phyloP scores from a whole-genome alignment of 2,113 vertebrate genomes.

The Polyodon spathula region DNA sequence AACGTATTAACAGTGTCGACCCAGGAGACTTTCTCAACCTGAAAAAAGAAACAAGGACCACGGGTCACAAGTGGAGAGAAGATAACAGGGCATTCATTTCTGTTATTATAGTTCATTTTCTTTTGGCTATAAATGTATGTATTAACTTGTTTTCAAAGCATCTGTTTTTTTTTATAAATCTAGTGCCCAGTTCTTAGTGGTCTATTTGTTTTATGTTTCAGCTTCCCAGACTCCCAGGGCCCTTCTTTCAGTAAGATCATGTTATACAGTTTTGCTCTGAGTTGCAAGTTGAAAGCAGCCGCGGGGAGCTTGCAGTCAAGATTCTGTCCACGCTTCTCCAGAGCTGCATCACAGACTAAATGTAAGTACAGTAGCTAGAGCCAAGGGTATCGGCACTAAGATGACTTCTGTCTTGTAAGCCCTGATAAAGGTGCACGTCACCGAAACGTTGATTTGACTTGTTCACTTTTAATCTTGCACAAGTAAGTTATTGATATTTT shows the following conservation, averaged over 20 bases:
- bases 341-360: constrained; percentile 43
- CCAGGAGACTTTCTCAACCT: no score
- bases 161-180: not conserved
- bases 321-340: constrained; percentile 24
- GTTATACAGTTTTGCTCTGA: constrained; percentile 41
- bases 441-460: not conserved
- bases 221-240: not conserved
- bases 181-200: not conserved
- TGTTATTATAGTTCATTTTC: no score
- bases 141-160: not conserved
- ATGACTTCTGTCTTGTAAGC: not conserved
- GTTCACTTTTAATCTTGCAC: not conserved
- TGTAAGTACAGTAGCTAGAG: constrained; percentile 32
- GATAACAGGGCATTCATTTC: no score
- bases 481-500: not conserved
- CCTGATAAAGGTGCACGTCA: not conserved
- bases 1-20: no score
- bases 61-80: no score
- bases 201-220: not conserved
- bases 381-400: not conserved
- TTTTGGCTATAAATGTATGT: not conserved
- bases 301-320: constrained; percentile 23
- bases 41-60: no score
- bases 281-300: constrained; percentile 26
- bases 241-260: constrained; percentile 11